Base-by-base conservation (phyloP, 2,113 vertebrate genomes). In the Bufo bufo region DNA sequence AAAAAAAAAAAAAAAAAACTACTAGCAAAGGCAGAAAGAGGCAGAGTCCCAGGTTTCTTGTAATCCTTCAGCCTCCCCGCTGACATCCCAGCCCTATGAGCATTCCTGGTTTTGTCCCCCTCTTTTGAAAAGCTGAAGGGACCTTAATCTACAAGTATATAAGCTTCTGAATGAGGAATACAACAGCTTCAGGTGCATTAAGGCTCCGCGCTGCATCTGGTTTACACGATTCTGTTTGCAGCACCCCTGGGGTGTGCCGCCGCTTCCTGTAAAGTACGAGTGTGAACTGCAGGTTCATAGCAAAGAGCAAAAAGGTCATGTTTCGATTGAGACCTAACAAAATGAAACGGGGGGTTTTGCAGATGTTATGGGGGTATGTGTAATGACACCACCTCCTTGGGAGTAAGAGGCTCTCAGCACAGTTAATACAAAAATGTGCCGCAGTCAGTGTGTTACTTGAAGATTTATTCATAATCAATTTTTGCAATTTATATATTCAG, bases 11-110 rank as follows among this genome's bases (percentile, higher is more conserved):
- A 33, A 33, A 33, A 94, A 95, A 96, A 96, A 96, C 95, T 96
- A 96, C 95, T 94, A 95, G 95, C 95, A 96, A 96, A 96, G 97
- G 97, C 98, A 99, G 97, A 97, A 98, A 99, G 97, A 99, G 98
- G 98, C 98, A 99, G 97, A 99, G 98, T 97, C 96, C 97, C 97
- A 96, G 97, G 97, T 97, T 97, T 93, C 97, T 98, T 98, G 97
- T 99, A 99, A 99, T 99, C 97, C 97, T 94, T 92, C 94, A 92
- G 95, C 96, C 96, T 96, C 96, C 97, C 97, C 90, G 95, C 95
- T 93, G 96, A 94, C 95, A 96, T 90, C 94, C 94, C 95, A 95
- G 95, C 95, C 96, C 95, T 94, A 94, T 94, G 95, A 94, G 96
- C 96, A 98, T 98, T 98, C 97, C 96, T 96, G 93, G 93, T 96